Conservation (phyloP, 2,113 vertebrate genomes). For the Micronycteris hirsuta region DNA sequence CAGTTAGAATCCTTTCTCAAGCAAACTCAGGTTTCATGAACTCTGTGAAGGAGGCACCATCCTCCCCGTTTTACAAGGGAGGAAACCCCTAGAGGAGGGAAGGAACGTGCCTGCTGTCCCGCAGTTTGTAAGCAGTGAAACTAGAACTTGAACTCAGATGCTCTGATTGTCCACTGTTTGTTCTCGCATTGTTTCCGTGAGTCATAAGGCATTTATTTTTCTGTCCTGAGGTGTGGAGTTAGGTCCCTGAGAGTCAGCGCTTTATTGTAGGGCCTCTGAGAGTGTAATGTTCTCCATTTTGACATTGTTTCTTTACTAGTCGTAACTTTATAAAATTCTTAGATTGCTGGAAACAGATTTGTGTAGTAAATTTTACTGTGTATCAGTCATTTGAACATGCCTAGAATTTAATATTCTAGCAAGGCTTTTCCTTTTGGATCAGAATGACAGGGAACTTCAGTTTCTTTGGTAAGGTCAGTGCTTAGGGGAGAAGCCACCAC, state of each 20-base stretch:
- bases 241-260: background rate
- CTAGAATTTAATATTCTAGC: background rate
- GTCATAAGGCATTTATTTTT: background rate
- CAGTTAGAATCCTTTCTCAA: background rate
- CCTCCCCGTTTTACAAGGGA: background rate
- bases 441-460: background rate
- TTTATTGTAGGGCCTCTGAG: background rate
- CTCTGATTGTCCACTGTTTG: background rate
- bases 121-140: background rate
- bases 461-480: background rate
- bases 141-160: background rate
- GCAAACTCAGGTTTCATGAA: background rate
- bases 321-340: conserved; percentile 5
- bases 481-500: background rate
- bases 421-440: background rate
- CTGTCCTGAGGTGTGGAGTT: background rate
- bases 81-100: background rate
- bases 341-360: conserved; percentile 22
- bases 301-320: background rate
- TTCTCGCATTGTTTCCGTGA: background rate
- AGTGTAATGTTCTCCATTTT: background rate
- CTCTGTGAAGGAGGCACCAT: background rate
- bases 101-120: background rate
- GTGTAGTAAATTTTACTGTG: background rate
- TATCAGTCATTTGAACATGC: background rate